Percentiles rank a stretch among this genome's conserved stretches.
Conservation (phyloP, 2,113 vertebrate species). For the Anser cygnoides region DNA sequence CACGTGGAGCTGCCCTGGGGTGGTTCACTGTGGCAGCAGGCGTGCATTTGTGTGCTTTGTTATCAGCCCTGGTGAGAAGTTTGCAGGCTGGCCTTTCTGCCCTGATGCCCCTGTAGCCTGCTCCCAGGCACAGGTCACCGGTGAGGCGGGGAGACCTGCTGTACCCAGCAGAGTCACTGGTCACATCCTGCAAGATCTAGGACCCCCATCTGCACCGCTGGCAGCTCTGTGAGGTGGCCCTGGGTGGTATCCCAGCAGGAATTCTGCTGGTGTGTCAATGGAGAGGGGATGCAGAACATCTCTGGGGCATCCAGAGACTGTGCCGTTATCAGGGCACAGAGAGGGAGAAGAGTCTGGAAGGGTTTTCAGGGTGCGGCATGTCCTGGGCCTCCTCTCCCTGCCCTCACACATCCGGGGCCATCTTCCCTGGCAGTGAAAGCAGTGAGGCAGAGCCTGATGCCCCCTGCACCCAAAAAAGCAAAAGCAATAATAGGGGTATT, state of each 20-base stretch:
- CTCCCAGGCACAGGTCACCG: neutral
- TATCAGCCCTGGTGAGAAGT: neutral
- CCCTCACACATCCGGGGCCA: fast-evolving
- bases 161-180: neutral
- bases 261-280: neutral
- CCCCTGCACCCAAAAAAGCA: neutral
- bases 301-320: neutral
- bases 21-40: neutral
- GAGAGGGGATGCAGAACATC: neutral
- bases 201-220: neutral
- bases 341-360: neutral
- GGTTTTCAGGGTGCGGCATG: neutral
- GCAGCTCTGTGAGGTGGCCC: neutral
- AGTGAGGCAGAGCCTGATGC: neutral
- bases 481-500: neutral
- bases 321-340: neutral
- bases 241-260: neutral
- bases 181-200: neutral
- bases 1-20: neutral
- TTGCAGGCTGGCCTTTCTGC: neutral
- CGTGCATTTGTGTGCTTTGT: neutral
- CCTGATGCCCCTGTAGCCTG: neutral
- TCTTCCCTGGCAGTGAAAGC: neutral
- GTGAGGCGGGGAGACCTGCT: neutral
- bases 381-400: neutral